A percentile compares a stretch with the other conserved stretches of the same genome.
Evolutionary conservation across 2,113 vertebrate species (phyloP).

Genomic region (Centropus unirufus): DNA sequence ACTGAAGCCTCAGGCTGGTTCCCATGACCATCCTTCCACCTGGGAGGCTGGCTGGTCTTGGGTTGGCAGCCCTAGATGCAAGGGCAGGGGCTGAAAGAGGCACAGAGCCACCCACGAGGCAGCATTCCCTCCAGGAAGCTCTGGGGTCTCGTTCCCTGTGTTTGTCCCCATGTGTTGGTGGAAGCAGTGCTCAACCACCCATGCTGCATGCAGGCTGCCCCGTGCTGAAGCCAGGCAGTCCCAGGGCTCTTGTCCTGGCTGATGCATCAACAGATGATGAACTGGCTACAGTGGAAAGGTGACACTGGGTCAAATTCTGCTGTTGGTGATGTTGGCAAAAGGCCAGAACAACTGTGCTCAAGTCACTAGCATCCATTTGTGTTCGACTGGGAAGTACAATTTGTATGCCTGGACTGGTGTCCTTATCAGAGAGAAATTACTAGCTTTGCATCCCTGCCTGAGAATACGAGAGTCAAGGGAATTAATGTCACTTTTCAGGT

Average conservation of each 20-base stretch:
- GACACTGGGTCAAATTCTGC: neutral
- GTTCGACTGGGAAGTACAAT: neutral
- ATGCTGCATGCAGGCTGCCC: neutral
- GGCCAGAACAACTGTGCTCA: neutral
- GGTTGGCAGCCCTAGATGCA: neutral
- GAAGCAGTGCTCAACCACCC: accelerated
- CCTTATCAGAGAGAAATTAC: neutral
- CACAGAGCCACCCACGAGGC: neutral
- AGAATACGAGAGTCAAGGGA: neutral
- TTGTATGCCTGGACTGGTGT: neutral
- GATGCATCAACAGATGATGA: neutral
- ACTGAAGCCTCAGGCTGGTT: neutral
- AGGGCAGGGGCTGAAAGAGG: neutral
- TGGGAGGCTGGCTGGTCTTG: neutral
- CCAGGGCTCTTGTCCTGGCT: neutral
- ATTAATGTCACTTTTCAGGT: neutral
- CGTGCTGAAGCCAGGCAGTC: neutral
- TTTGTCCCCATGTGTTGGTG: accelerated
- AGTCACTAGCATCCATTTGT: neutral
- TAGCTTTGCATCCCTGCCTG: neutral
- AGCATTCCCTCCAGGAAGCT: neutral
- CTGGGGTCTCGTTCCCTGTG: neutral
- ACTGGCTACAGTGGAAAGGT: neutral
- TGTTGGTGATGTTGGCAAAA: neutral
- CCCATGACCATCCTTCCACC: neutral